Conservation (phyloP, 2,113 vertebrate species). For the Puffinus mauretanicus region DNA sequence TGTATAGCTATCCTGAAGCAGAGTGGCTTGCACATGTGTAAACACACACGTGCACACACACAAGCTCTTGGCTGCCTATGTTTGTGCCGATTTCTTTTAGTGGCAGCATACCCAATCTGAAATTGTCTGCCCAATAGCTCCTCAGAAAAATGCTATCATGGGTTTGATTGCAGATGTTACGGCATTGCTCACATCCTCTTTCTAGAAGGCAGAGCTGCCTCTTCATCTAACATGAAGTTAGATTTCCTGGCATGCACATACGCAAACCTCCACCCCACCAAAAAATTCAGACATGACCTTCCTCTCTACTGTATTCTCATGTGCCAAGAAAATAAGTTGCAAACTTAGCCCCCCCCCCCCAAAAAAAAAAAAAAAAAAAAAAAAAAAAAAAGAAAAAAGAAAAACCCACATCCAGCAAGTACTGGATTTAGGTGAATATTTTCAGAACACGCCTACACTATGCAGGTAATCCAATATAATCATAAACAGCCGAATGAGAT, state of each 20-base stretch:
- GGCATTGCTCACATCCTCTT: not conserved
- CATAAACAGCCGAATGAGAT: not conserved
- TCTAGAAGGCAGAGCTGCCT: not conserved
- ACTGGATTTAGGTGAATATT: not conserved
- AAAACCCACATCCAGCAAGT: not conserved
- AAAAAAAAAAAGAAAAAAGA: not conserved
- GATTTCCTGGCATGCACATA: not conserved
- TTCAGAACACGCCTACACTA: not conserved
- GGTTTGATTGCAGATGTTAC: not conserved
- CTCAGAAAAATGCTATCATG: not conserved
- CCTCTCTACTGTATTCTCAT: not conserved
- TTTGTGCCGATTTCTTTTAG: not conserved
- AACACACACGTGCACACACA: not conserved
- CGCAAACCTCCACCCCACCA: not conserved
- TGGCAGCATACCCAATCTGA: not conserved
- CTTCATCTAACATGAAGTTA: not conserved
- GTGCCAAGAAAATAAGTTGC: not conserved
- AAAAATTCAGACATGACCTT: not conserved
- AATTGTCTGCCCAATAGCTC: not conserved
- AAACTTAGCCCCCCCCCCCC: not conserved
- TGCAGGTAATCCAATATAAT: not conserved
- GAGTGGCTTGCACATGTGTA: not conserved
- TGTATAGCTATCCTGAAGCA: not conserved
- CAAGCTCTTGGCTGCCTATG: not conserved
- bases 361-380: not conserved